These are phyloP conservation scores for Ectemnius cavifrons DNA, from an alignment of 2,888 invertebrate genomes.

Conservation along the genomic window DNA sequence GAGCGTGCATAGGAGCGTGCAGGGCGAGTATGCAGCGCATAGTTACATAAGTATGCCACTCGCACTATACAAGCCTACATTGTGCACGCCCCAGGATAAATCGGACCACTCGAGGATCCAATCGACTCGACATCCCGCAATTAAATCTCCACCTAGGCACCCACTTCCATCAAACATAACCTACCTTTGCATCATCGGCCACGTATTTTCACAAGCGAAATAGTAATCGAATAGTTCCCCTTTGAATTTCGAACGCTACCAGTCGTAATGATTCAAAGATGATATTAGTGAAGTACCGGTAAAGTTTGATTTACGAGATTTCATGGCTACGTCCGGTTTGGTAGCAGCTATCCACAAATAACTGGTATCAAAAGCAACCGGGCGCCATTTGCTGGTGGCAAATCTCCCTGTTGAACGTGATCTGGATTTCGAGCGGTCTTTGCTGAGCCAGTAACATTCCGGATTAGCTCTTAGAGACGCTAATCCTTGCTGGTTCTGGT, in stretches of 20 bases:
- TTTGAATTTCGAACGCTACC: too few species aligned
- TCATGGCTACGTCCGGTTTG: not conserved
- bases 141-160: not conserved
- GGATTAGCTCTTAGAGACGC: too few species aligned
- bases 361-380: constrained; percentile 48
- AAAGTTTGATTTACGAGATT: too few species aligned
- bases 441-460: not conserved
- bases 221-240: too few species aligned
- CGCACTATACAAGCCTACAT: constrained; percentile 25
- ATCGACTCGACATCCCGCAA: too few species aligned
- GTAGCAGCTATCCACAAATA: constrained; percentile 32
- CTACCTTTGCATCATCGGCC: too few species aligned
- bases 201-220: too few species aligned
- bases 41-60: constrained; percentile 65
- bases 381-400: constrained; percentile 26
- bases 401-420: constrained; percentile 1
- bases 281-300: too few species aligned
- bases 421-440: constrained; percentile 14
- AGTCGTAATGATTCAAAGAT: too few species aligned
- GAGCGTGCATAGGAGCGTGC: constrained; percentile 13
- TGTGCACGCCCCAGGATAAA: constrained; percentile 41
- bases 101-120: constrained; percentile 42
- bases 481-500: too few species aligned
- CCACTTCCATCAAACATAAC: too few species aligned
- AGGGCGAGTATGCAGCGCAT: constrained; percentile 55